These are phyloP conservation scores for Psittacus erithacus DNA, from an alignment of 2,113 vertebrate species.

Conservation along the genomic window DNA sequence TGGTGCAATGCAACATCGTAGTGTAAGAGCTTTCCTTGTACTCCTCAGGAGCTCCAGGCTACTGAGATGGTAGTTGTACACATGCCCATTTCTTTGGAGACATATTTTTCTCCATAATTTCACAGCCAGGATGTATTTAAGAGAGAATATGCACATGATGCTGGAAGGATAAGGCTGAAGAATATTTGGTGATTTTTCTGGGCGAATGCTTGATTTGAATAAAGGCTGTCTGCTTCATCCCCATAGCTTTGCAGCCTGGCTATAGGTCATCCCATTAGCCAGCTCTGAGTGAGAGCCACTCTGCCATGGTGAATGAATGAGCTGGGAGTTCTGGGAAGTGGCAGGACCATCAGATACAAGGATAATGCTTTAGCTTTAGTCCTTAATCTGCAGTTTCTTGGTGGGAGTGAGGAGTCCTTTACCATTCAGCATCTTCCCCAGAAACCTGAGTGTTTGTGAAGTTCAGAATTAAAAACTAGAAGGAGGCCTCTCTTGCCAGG, in stretches of 20 bases:
- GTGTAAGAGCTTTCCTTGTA: not conserved
- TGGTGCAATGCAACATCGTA: rapidly evolving
- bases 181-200: not conserved
- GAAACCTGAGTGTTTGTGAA: not conserved
- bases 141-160: not conserved
- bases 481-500: not conserved
- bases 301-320: not conserved
- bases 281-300: not conserved
- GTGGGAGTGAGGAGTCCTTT: not conserved
- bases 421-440: not conserved
- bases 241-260: not conserved
- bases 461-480: not conserved
- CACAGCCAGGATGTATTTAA: not conserved
- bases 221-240: not conserved
- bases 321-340: not conserved
- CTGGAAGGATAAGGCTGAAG: not conserved
- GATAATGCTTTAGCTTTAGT: not conserved
- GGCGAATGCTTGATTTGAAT: not conserved
- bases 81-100: not conserved
- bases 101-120: not conserved
- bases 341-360: not conserved
- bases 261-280: not conserved
- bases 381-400: not conserved
- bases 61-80: not conserved
- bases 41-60: not conserved